phyloP scores from a whole-genome alignment of 2,113 vertebrate genomes.

The Mormyrus iriodes region DNA sequence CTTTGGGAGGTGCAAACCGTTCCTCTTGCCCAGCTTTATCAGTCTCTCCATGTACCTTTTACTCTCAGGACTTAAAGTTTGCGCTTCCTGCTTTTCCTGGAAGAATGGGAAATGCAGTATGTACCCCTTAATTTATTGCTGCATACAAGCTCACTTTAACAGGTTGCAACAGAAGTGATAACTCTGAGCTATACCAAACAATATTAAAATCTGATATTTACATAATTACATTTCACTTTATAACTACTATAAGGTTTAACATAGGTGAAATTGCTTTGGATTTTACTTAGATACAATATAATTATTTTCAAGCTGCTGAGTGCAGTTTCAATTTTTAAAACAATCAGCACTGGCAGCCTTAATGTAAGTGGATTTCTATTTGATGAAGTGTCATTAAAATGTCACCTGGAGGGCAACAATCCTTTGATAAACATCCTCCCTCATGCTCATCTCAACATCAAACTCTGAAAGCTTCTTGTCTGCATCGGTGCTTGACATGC shows the following conservation, averaged over 20 bases:
- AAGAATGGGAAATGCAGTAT: background rate
- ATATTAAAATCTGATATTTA: background rate
- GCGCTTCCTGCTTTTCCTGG: conserved; percentile 65
- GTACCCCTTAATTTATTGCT: background rate
- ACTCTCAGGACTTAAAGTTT: conserved; percentile 65
- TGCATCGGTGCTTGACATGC: conserved; percentile 80
- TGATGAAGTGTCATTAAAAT: background rate
- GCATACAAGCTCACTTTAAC: background rate
- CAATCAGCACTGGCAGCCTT: background rate
- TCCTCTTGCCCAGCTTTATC: conserved; percentile 78
- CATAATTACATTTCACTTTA: background rate
- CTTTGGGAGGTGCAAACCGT: conserved; percentile 80
- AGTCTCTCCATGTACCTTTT: conserved; percentile 81
- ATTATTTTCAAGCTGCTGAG: background rate
- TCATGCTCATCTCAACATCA: conserved; percentile 98
- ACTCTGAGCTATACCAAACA: background rate
- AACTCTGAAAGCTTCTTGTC: conserved; percentile 93
- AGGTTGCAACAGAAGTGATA: background rate
- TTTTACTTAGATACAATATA: background rate
- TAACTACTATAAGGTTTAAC: background rate
- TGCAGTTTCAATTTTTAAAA: background rate
- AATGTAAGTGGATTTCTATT: background rate
- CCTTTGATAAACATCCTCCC: conserved; percentile 86
- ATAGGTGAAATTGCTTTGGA: background rate
- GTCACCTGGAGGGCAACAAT: conserved; percentile 83